These are phyloP conservation scores for Dendrocincla fuliginosa DNA, from an alignment of 2,797 vertebrate species.

Conservation along the genomic window DNA sequence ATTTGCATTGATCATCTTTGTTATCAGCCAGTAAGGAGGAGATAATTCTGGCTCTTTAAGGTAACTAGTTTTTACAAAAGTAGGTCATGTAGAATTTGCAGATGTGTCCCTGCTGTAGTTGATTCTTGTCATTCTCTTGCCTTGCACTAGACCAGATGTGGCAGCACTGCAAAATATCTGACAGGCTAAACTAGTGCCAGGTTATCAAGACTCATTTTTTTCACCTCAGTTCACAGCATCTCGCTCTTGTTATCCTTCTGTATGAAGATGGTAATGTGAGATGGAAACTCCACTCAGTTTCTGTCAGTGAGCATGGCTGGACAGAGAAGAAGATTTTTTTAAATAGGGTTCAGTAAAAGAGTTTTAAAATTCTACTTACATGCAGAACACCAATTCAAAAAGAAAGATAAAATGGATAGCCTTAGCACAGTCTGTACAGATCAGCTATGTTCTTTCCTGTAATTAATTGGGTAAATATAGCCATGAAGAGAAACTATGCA, in stretches of 20 bases:
- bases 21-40: neutral
- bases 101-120: neutral
- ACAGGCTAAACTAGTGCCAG: neutral
- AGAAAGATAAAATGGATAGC: neutral
- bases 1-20: neutral
- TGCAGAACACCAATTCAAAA: neutral
- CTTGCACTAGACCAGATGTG: neutral
- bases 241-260: neutral
- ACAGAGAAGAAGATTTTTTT: neutral
- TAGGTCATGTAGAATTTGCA: neutral
- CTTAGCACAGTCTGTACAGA: neutral
- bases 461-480: neutral
- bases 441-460: neutral
- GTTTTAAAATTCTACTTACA: neutral
- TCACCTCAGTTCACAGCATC: neutral
- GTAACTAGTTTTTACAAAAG: neutral
- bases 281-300: neutral
- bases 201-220: slow-evolving; percentile 16
- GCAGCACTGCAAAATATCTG: neutral
- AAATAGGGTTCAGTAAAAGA: neutral
- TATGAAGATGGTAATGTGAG: neutral
- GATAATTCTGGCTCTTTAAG: neutral
- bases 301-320: neutral
- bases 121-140: neutral
- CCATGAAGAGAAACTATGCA: neutral